Conservation (phyloP, 2,797 vertebrate species). For the Hippoglossus hippoglossus region DNA sequence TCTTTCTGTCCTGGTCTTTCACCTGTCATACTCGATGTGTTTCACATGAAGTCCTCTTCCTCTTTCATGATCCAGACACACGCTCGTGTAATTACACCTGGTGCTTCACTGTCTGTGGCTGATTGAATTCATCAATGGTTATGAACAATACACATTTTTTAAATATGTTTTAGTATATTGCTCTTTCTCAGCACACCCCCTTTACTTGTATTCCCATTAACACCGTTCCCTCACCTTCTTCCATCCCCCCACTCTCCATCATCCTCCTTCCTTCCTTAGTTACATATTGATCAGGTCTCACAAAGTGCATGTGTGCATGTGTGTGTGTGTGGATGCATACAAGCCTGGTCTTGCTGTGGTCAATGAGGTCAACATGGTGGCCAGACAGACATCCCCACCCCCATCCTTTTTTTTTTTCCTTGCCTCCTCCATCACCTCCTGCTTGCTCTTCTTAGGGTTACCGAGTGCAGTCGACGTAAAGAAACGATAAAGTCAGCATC, state of each 20-base stretch:
- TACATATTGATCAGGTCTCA: conserved; percentile 72
- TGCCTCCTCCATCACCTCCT: conserved; percentile 42
- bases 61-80: not conserved
- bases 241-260: conserved; percentile 42
- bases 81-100: not conserved
- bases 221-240: conserved; percentile 29
- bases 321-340: conserved; percentile 12
- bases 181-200: not conserved
- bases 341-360: conserved; percentile 61
- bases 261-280: conserved; percentile 58
- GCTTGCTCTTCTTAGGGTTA: conserved; percentile 27
- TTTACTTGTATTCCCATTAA: conserved; percentile 21
- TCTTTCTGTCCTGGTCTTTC: not conserved
- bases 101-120: not conserved
- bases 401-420: conserved; percentile 17
- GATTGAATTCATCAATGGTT: not conserved
- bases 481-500: conserved; percentile 21
- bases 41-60: not conserved
- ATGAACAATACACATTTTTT: not conserved
- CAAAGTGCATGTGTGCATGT: conserved; percentile 26
- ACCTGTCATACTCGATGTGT: not conserved
- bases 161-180: not conserved
- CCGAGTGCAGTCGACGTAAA: conserved; percentile 16
- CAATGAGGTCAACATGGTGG: conserved; percentile 76
- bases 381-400: conserved; percentile 69